Evolutionary conservation across 2,888 invertebrate genomes (phyloP).

Genomic region (Macaria liturata): DNA sequence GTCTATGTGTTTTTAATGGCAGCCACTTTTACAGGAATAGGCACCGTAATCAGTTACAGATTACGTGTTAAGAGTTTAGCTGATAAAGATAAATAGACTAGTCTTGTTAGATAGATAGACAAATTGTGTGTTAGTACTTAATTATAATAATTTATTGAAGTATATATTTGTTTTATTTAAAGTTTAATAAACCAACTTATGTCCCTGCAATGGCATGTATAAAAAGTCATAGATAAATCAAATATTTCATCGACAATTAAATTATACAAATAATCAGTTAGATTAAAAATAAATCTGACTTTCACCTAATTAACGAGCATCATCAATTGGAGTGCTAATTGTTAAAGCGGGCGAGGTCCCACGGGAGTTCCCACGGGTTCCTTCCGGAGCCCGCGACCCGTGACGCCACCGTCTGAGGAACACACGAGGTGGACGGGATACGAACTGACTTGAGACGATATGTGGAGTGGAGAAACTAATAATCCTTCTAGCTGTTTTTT

Average conservation of each 20-base stretch:
- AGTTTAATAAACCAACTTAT: too few species aligned
- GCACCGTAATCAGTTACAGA: slow-evolving; percentile 55
- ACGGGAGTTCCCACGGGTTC: slow-evolving; percentile 74
- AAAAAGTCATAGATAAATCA: too few species aligned
- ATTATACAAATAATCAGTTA: background rate
- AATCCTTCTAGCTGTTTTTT: too few species aligned
- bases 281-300: slow-evolving; percentile 5
- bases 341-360: slow-evolving; percentile 55
- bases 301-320: slow-evolving; percentile 23
- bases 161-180: background rate
- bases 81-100: slow-evolving; percentile 37
- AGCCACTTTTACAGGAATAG: slow-evolving; percentile 51
- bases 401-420: slow-evolving; percentile 70
- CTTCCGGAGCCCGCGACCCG: slow-evolving; percentile 79
- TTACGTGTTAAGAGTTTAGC: slow-evolving; percentile 36
- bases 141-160: slow-evolving; percentile 3
- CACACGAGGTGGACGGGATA: too few species aligned
- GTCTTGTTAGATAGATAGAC: slow-evolving; percentile 9
- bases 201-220: too few species aligned
- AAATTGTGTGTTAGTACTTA: background rate
- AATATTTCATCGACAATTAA: too few species aligned
- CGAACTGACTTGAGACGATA: background rate
- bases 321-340: slow-evolving; percentile 38
- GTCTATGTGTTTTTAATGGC: slow-evolving; percentile 58
- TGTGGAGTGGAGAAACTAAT: background rate